Percentiles rank a stretch among this genome's conserved stretches.
These are phyloP conservation scores for Bombus vancouverensis DNA, from an alignment of 1,140 invertebrate genomes.

Conservation along the genomic window DNA sequence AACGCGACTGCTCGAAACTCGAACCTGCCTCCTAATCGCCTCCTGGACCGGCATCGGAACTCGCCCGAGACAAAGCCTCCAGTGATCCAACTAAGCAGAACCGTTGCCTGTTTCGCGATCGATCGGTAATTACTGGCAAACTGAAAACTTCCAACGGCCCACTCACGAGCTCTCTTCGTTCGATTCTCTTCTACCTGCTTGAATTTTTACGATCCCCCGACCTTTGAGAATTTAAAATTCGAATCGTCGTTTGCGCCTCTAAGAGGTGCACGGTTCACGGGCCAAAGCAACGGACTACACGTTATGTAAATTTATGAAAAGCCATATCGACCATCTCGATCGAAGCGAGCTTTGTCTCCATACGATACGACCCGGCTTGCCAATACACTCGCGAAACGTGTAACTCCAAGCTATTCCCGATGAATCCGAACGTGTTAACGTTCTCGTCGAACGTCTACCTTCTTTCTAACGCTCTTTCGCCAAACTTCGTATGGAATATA, in stretches of 20 bases:
- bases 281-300: background rate
- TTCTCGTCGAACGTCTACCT: background rate
- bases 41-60: background rate
- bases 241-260: background rate
- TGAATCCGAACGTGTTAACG: background rate
- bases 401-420: background rate
- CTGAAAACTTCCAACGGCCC: constrained; percentile 42
- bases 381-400: background rate
- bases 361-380: background rate
- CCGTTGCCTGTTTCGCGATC: constrained; percentile 47
- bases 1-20: constrained; percentile 29
- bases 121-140: constrained; percentile 60
- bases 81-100: background rate
- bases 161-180: background rate
- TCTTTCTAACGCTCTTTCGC: no score
- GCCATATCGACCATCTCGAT: background rate
- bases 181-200: background rate
- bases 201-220: background rate
- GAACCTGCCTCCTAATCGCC: constrained; percentile 32
- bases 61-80: constrained; percentile 46
- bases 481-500: accelerated
- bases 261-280: background rate
- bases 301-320: background rate
- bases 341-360: background rate
- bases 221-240: background rate